phyloP scores from a whole-genome alignment of 2,113 vertebrate species.

The Anser brachyrhynchus region DNA sequence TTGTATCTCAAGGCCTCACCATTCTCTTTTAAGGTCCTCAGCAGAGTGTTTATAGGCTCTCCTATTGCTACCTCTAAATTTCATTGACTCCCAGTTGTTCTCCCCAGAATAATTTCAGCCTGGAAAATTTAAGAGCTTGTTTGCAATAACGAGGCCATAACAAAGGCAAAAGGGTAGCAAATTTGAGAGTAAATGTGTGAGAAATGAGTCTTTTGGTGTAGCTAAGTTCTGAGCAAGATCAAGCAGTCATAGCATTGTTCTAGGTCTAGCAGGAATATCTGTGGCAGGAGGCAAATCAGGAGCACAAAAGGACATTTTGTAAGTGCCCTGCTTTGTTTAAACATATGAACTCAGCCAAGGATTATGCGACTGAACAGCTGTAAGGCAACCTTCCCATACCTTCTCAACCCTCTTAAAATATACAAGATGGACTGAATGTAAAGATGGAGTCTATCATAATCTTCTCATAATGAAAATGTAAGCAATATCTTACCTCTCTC shows the following conservation, averaged over 20 bases:
- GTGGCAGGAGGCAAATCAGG: background rate
- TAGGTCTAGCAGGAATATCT: background rate
- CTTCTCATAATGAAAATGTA: background rate
- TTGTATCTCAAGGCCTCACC: background rate
- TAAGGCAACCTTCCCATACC: background rate
- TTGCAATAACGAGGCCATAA: background rate
- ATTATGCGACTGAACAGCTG: background rate
- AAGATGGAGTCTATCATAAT: background rate
- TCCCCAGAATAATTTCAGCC: background rate
- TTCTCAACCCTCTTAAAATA: background rate
- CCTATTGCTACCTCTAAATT: background rate
- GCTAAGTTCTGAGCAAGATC: background rate
- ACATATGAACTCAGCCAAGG: accelerated
- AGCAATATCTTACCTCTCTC: background rate
- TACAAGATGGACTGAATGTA: background rate
- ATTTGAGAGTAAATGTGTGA: accelerated
- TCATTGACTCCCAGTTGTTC: background rate
- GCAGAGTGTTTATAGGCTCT: background rate
- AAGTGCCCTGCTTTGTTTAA: background rate
- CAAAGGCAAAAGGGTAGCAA: background rate
- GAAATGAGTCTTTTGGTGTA: background rate
- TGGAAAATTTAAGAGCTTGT: background rate
- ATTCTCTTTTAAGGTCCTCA: background rate
- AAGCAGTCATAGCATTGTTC: accelerated
- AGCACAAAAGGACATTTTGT: background rate